Base-by-base conservation (phyloP, 2,888 invertebrate genomes). In the Cheilosia vernalis region DNA sequence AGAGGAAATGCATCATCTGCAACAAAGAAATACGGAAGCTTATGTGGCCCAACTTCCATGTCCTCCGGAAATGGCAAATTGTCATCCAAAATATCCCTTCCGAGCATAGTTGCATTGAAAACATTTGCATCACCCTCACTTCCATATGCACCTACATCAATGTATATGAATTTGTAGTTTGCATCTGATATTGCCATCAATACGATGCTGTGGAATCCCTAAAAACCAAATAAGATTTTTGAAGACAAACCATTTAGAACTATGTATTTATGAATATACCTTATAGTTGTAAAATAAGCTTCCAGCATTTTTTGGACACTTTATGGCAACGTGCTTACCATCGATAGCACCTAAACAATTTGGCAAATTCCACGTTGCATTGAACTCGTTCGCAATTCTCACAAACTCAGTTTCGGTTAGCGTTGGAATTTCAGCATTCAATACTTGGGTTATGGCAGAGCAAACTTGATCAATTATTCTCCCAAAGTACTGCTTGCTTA, bases 161-260 rank as follows among this genome's bases (percentile, higher is more conserved):
- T 37, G 15, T 47, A 17, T 0, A 44, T 5, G 2, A 47, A 61
- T 9, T 63, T 63, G 21, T 49, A 49, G 33, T 21, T 49, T 2
- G 49, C 47, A 33, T 63, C 47, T 2, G 33, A 4, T 19, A 63
- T 49, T 10, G 47, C 49, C 49, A 49, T 63, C 10, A 49, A 9
- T 1, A 63, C 49, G 13, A 49, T 63, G 13, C 63, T 63, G 15
- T 49, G 63, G n/a, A 63, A 49, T 2, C 63, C 33, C 47, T 63
- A 5, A 30, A 30, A 30, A 30, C 2, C 30, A 2, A 30, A 30
- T 30, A 30, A 9, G 30, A 7, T 7, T 30, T 30, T 9, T 30
- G 2, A 30, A 30, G 30, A 30, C 30, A 30, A 30, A 30, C 2
- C 9, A 30, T 30, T 9, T 9, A 30, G 19, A 5, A 51, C 5